Evolutionary conservation across 2,888 invertebrate genomes (phyloP), one percentile per base, ranked within the genome.

Genomic region (Lampropteryx suffumata): DNA sequence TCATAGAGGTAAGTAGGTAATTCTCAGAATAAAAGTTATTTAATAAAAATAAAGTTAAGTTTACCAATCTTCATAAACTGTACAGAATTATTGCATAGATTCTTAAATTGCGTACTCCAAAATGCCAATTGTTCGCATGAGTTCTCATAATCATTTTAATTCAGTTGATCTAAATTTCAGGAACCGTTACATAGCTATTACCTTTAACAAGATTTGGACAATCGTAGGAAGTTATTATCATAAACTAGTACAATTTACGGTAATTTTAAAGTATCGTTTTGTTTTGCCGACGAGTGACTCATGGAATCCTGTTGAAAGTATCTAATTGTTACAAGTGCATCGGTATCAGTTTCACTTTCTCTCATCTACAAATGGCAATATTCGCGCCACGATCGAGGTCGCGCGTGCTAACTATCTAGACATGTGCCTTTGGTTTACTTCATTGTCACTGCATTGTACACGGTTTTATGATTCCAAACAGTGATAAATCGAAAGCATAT

Each of bases 331-430:
- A 73, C 71, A 62, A 70, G 70, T 69, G 72, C 74, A 73, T 81
- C 67, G 73, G 74, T 79, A 87, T 84, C 84, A 84, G 82, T 87
- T 89, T 89, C 87, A 87, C 89, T 89, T 90, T 88, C 84, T 74
- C 80, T 78, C 79, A 77, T 82, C 78, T 81, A 73, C 71, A 73
- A 71, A 76, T 73, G 76, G 78, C 71, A 71, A 77, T 80, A 89
- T 87, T 85, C 87, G 69, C 71, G 74, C 79, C 89, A 89, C 89
- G 89, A 89, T 82, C 68, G 78, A 61, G 85, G 86, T 69, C 84
- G 79, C 79, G 78, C 87, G 84, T 86, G 86, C 74, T 73, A 71
- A 74, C 74, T 71, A 74, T 70, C 76, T 69, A 61, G 61, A 65
- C 67, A 71, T 73, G 66, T 70, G 67, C 61, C 55, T 64, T 65